A percentile compares a stretch with the other conserved stretches of the same genome.
Evolutionary conservation across 2,113 vertebrate species (phyloP).

Genomic region (Lota lota): DNA sequence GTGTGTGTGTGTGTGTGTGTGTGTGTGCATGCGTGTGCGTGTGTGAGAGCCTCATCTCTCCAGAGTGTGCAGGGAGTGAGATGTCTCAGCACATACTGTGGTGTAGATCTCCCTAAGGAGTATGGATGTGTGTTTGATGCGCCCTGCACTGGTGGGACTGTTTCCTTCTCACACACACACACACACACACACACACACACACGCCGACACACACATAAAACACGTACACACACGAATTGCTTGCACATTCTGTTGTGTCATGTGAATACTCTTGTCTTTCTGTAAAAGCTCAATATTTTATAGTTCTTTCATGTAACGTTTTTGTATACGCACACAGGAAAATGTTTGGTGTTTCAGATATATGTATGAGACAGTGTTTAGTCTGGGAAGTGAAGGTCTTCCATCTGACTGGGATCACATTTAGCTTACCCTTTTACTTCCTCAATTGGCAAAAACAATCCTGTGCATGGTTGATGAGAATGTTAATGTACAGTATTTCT

Average conservation of each 20-base stretch:
- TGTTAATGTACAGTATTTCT: slow-evolving; percentile 51
- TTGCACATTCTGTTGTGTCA: too few species aligned
- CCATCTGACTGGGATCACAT: background rate
- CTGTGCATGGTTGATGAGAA: slow-evolving; percentile 36
- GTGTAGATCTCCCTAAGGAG: slow-evolving; percentile 53
- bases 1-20: too few species aligned
- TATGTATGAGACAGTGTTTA: too few species aligned
- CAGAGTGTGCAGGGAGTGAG: slow-evolving; percentile 43
- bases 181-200: background rate
- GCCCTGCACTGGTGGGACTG: slow-evolving; percentile 56
- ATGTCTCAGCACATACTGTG: slow-evolving; percentile 69
- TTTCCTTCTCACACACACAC: slow-evolving; percentile 24
- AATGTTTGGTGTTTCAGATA: too few species aligned
- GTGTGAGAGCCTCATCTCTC: slow-evolving; percentile 33
- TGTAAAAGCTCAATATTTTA: too few species aligned
- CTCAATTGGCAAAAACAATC: slow-evolving; percentile 1
- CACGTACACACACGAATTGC: too few species aligned
- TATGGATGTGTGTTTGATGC: slow-evolving; percentile 62
- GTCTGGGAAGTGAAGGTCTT: too few species aligned
- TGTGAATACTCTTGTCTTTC: too few species aligned
- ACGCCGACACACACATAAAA: too few species aligned
- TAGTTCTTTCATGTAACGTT: too few species aligned
- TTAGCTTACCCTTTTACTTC: slow-evolving; percentile 23
- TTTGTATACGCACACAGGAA: too few species aligned
- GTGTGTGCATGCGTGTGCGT: too few species aligned